These are phyloP conservation scores for Calameuta idolon DNA, from an alignment of 2,888 invertebrate genomes.

Conservation along the genomic window DNA sequence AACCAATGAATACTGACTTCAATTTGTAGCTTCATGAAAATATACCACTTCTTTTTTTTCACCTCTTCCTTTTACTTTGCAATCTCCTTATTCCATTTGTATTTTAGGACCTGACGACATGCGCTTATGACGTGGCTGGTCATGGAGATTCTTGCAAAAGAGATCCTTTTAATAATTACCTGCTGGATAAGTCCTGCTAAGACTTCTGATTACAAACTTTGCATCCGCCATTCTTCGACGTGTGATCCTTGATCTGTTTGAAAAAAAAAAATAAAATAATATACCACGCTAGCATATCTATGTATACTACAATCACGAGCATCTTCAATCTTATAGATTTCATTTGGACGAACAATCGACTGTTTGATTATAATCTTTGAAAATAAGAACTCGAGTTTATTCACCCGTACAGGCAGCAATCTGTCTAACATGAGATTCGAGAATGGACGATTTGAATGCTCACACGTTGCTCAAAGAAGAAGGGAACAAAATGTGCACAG, in stretches of 20 bases:
- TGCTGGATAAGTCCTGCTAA: background rate
- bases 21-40: background rate
- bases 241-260: background rate
- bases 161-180: background rate
- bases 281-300: too few species aligned
- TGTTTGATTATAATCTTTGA: background rate
- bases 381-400: background rate
- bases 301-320: background rate
- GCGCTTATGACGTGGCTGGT: background rate
- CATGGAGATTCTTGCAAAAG: background rate
- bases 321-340: background rate
- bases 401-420: background rate
- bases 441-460: too few species aligned
- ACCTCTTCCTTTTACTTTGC: background rate
- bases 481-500: too few species aligned
- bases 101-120: background rate
- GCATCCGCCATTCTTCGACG: background rate
- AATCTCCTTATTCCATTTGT: background rate
- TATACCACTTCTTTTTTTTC: background rate
- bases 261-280: background rate
- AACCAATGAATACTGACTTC: background rate
- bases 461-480: too few species aligned
- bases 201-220: background rate
- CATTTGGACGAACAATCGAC: background rate
- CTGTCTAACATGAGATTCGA: background rate